Conservation (phyloP, 1,140 invertebrate species). For the Chymomyza costata region DNA sequence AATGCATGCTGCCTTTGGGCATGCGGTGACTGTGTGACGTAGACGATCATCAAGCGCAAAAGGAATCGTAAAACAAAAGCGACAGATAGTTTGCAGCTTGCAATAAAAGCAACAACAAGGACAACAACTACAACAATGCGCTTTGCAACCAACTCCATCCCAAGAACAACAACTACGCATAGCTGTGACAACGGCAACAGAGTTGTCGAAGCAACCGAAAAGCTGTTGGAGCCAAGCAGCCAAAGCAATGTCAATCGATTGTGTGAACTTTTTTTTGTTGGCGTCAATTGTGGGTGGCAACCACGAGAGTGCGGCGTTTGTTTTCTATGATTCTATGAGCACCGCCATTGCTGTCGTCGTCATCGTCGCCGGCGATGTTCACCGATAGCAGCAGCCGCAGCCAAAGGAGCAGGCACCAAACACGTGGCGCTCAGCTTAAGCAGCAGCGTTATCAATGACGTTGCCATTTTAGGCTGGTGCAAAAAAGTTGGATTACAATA, state of each 20-base stretch:
- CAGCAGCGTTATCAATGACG: too few relatives aligned
- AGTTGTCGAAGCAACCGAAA: not conserved
- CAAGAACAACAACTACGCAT: conserved; percentile 22
- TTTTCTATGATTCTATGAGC: too few relatives aligned
- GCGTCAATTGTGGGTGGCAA: conserved; percentile 53
- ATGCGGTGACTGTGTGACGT: conserved; percentile 32
- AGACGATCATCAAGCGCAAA: conserved; percentile 63
- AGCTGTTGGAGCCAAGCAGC: conserved; percentile 26
- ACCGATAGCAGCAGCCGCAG: too few relatives aligned
- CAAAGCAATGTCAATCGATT: conserved; percentile 62
- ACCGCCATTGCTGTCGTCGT: too few relatives aligned
- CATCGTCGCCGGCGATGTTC: too few relatives aligned
- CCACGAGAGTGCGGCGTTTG: too few relatives aligned
- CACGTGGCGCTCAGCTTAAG: too few relatives aligned
- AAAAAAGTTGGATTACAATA: too few relatives aligned
- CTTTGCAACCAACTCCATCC: not conserved
- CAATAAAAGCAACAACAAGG: conserved; percentile 46
- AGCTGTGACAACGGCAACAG: not conserved
- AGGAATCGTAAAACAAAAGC: conserved; percentile 73
- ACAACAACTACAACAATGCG: conserved; percentile 26
- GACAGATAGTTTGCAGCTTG: conserved; percentile 67
- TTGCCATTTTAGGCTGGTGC: too few relatives aligned
- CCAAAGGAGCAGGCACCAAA: too few relatives aligned
- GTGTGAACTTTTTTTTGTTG: conserved; percentile 58
- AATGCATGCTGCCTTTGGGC: conserved; percentile 61